phyloP scores from a whole-genome alignment of 2,888 invertebrate genomes.

The Drosophila eohydei region DNA sequence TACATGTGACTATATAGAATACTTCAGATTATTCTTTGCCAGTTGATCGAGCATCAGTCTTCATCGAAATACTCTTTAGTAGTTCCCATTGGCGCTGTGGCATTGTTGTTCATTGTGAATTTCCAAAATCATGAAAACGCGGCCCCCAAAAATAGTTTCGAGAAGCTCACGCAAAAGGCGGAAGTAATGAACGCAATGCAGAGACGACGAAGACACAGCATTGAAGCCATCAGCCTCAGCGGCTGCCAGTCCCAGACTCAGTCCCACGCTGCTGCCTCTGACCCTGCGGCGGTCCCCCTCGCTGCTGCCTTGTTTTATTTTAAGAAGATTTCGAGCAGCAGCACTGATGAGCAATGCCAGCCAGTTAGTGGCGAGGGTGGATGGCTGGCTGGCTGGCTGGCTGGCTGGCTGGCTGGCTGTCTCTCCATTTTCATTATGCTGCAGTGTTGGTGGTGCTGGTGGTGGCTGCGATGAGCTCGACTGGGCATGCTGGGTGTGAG shows the following conservation, averaged over 20 bases:
- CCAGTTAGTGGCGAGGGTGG: constrained; percentile 44
- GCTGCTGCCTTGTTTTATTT: constrained; percentile 67
- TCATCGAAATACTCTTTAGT: no score
- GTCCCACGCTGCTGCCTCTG: constrained; percentile 38
- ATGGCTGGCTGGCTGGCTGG: constrained; percentile 3
- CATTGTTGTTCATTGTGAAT: constrained; percentile 43
- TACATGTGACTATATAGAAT: no score
- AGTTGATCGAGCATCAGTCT: no score
- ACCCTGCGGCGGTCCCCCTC: constrained; percentile 34
- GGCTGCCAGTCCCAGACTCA: constrained; percentile 53
- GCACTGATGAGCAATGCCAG: constrained; percentile 71
- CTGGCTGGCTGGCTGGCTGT: constrained; percentile 28
- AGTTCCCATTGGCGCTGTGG: not conserved
- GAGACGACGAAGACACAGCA: constrained; percentile 36
- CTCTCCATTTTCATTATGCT: constrained; percentile 44
- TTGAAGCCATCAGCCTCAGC: constrained; percentile 29
- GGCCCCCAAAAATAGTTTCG: constrained; percentile 70
- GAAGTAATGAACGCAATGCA: constrained; percentile 67
- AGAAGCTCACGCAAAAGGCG: constrained; percentile 67
- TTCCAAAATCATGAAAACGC: constrained; percentile 40
- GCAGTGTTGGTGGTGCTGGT: constrained; percentile 25
- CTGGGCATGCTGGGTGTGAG: constrained; percentile 19
- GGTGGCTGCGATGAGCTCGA: constrained; percentile 19
- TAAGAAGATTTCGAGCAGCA: constrained; percentile 70
- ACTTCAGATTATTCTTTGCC: no score